Evolutionary conservation across 1,140 invertebrate genomes (phyloP).

Genomic region (Scylla paramamosain): DNA sequence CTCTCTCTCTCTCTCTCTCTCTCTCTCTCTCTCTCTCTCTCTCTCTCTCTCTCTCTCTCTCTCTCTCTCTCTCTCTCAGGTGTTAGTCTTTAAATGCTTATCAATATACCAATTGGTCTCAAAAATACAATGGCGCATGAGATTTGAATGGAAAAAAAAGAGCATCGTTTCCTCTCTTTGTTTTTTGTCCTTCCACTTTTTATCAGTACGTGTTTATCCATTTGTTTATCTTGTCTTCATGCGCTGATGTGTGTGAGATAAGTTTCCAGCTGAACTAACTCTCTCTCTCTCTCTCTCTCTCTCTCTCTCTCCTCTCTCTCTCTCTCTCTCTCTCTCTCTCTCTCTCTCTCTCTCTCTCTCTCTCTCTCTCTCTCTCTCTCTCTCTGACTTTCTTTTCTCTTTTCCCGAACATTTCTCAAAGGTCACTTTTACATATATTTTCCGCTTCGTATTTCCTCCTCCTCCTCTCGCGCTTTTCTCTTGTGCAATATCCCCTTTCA

Average conservation of each 20-base stretch:
- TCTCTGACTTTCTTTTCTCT: background rate
- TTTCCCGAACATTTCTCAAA: background rate
- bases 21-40: background rate
- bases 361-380: conserved; percentile 42
- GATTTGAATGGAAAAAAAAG: no score
- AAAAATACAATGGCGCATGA: no score
- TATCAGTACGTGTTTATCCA: no score
- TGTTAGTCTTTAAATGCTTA: no score
- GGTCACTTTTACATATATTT: background rate
- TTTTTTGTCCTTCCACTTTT: no score
- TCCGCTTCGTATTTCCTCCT: background rate
- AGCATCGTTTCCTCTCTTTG: no score
- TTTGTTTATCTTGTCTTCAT: no score
- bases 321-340: conserved; percentile 12
- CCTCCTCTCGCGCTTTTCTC: background rate
- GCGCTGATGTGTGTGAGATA: no score
- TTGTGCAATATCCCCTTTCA: conserved; percentile 7
- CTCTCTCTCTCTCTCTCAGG: background rate
- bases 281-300: conserved; percentile 45
- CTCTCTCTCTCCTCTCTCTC: conserved; percentile 32
- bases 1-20: conserved; percentile 26
- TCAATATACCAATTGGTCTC: no score
- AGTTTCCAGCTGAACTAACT: background rate
- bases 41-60: conserved; percentile 22
- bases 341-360: conserved; percentile 48